Conservation (phyloP, 1,140 invertebrate species). For the Heliconius nattereri region DNA sequence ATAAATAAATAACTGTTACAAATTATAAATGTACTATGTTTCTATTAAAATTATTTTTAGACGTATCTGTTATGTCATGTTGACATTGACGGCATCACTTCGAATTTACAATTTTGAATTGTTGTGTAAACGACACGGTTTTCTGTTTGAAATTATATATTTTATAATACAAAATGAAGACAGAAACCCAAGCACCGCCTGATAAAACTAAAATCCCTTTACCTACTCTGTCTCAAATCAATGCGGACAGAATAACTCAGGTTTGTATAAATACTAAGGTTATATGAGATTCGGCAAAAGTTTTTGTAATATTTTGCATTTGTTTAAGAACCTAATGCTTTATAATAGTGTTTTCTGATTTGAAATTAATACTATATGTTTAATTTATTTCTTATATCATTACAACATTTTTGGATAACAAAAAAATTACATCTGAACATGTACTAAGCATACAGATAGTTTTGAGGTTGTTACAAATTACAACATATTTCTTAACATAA, state of each 20-base stretch:
- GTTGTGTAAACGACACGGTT: slow-evolving; percentile 39
- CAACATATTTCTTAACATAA: slow-evolving; percentile 8
- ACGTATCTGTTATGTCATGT: slow-evolving; percentile 2
- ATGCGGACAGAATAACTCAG: slow-evolving; percentile 90
- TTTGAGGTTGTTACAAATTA: slow-evolving; percentile 23
- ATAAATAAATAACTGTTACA: background rate
- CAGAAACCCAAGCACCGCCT: slow-evolving; percentile 47
- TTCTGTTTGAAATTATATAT: slow-evolving; percentile 25
- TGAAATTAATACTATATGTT: background rate
- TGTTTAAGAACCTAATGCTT: background rate
- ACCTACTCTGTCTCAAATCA: slow-evolving; percentile 92
- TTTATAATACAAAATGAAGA: slow-evolving; percentile 59
- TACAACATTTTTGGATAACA: background rate
- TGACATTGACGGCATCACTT: slow-evolving; percentile 39
- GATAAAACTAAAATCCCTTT: slow-evolving; percentile 84
- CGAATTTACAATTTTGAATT: slow-evolving; percentile 24
- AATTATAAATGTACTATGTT: background rate
- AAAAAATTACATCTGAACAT: background rate
- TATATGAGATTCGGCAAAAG: slow-evolving; percentile 38
- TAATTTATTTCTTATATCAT: background rate
- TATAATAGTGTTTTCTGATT: background rate
- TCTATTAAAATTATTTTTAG: background rate
- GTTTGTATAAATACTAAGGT: slow-evolving; percentile 79
- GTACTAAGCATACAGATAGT: background rate
- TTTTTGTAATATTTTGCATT: background rate